A percentile compares a stretch with the other conserved stretches of the same genome.
phyloP scores from a whole-genome alignment of 2,113 vertebrate genomes.

The Noctilio leporinus region DNA sequence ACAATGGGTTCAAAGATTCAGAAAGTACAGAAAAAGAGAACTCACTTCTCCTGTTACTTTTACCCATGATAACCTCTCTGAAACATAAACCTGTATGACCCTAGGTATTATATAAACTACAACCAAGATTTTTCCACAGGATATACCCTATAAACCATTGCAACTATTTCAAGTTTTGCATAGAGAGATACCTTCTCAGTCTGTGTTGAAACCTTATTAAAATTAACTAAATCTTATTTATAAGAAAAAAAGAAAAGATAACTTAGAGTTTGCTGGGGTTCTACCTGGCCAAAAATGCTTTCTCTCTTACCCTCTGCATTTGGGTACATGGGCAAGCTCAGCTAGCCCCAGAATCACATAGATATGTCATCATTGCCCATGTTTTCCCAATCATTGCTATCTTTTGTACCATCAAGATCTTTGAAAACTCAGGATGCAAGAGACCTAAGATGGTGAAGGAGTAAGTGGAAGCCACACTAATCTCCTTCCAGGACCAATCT shows the following conservation, averaged over 20 bases:
- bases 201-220: background rate
- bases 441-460: no score
- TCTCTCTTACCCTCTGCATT: no score
- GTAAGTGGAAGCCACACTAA: no score
- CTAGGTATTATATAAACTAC: background rate
- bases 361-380: no score
- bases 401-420: no score
- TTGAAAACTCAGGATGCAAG: no score
- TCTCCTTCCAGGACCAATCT: no score
- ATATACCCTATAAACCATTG: background rate
- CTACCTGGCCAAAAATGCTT: no score
- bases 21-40: background rate
- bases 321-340: no score
- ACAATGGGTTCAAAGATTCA: background rate
- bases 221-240: background rate
- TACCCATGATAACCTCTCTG: background rate
- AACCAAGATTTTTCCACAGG: background rate
- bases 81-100: background rate
- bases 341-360: no score
- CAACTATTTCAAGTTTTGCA: background rate
- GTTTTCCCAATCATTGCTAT: no score
- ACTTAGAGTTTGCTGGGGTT: background rate
- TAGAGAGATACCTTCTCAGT: background rate
- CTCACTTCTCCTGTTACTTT: background rate
- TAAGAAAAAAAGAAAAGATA: background rate